These are phyloP conservation scores for Sarcoramphus papa DNA, from an alignment of 2,797 vertebrate genomes.

Conservation along the genomic window DNA sequence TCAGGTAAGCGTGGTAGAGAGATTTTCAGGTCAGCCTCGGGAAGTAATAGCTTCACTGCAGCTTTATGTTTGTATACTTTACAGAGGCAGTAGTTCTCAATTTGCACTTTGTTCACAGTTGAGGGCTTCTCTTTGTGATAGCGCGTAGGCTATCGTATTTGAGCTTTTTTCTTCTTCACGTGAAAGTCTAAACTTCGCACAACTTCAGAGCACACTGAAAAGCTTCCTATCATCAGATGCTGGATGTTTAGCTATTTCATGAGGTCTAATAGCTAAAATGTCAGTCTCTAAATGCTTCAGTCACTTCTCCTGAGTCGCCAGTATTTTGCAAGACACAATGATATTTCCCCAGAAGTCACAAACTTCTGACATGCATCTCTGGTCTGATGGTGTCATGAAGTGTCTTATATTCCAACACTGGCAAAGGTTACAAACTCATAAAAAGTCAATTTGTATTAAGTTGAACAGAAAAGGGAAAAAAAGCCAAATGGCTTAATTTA, in stretches of 20 bases:
- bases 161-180: neutral
- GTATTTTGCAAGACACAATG: neutral
- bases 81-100: neutral
- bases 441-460: neutral
- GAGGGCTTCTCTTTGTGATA: neutral
- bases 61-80: neutral
- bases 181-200: neutral
- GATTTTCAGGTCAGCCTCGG: neutral
- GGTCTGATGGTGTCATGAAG: neutral
- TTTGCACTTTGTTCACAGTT: neutral
- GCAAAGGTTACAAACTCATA: neutral
- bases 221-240: neutral
- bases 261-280: neutral
- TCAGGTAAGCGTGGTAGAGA: neutral
- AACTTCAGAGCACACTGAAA: neutral
- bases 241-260: neutral
- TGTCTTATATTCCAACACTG: neutral
- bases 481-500: neutral
- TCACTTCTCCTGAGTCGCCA: neutral
- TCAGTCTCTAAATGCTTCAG: neutral
- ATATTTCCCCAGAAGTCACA: neutral
- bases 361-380: neutral
- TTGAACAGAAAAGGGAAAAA: neutral
- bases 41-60: neutral
- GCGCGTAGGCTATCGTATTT: accelerated